Evolutionary conservation across 2,888 invertebrate species (phyloP), one percentile per base, ranked within the genome.

Genomic region (Macaria notata): DNA sequence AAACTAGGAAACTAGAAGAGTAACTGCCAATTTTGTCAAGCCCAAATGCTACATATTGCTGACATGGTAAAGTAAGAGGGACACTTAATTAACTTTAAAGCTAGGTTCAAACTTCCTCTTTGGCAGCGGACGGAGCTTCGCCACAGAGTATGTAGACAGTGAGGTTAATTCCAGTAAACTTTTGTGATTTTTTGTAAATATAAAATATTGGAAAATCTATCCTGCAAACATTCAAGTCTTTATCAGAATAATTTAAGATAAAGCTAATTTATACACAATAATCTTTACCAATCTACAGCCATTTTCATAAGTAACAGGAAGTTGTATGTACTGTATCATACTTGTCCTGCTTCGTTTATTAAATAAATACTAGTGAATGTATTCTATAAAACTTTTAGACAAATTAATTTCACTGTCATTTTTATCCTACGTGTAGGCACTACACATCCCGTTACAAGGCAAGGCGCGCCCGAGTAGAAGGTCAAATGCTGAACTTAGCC

Each of bases 21-120:
- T 71, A 71, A 74, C 72, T 78, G 78, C 71, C 78, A 76, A 79
- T 78, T 72, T 70, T 66, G 75, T 70, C 72, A 68, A 75, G 68
- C 66, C 71, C 68, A 62, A 67, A 71, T 68, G 71, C 66, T 76
- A 79, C 76, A 78, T 76, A 77, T 81, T 75, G 76, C 65, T 73
- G 79, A 78, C 77, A 73, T 71, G 72, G 72, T 64, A 73, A 70
- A 76, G 64, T 71, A 71, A 56, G 62, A 52, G 67, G 66, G 75
- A 78, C 76, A 79, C 76, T 83, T 85, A 84, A 86, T 86, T 85
- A 86, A 84, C 83, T 86, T 83, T 83, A 83, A 80, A 83, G 79
- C 78, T 82, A 79, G 80, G 78, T 73, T 72, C 71, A 73, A 85
- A 84, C 79, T 84, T 82, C 68, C 68, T 71, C 71, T 62, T 53